These are phyloP conservation scores for Berghia stephanieae DNA, from an alignment of 1,140 invertebrate species.

Conservation along the genomic window DNA sequence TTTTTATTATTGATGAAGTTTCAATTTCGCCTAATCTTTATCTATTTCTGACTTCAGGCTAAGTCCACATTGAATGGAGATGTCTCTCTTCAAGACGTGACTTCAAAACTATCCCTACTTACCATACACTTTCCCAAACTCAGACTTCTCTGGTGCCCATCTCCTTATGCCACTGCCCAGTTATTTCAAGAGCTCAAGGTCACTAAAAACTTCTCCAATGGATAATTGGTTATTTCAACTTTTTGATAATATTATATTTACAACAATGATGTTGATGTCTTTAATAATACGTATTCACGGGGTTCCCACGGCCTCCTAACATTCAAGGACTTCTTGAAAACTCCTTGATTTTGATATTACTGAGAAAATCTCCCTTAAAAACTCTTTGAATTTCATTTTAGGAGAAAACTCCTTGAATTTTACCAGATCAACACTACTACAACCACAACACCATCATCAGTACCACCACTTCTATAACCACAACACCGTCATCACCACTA, in stretches of 20 bases:
- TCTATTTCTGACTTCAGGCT: conserved; percentile 69
- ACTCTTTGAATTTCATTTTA: too few relatives aligned
- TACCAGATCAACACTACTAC: too few relatives aligned
- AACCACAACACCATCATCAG: too few relatives aligned
- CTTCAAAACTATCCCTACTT: conserved; percentile 84
- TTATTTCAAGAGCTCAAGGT: conserved; percentile 82
- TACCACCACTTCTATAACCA: too few relatives aligned
- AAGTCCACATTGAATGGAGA: conserved; percentile 83
- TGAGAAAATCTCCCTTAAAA: too few relatives aligned
- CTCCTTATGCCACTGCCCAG: conserved; percentile 93
- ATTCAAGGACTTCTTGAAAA: too few relatives aligned
- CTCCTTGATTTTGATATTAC: too few relatives aligned
- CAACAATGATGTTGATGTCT: background rate
- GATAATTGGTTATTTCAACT: background rate
- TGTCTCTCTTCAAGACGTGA: conserved; percentile 78
- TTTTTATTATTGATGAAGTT: background rate
- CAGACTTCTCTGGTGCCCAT: conserved; percentile 93
- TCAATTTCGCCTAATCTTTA: background rate
- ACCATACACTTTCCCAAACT: conserved; percentile 94
- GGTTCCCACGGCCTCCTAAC: too few relatives aligned
- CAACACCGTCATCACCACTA: too few relatives aligned
- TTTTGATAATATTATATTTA: background rate
- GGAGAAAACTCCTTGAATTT: too few relatives aligned
- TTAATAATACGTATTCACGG: background rate
- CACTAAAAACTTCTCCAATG: conserved; percentile 6